Conservation (phyloP, 2,888 invertebrate genomes). For the Pyralis farinalis region DNA sequence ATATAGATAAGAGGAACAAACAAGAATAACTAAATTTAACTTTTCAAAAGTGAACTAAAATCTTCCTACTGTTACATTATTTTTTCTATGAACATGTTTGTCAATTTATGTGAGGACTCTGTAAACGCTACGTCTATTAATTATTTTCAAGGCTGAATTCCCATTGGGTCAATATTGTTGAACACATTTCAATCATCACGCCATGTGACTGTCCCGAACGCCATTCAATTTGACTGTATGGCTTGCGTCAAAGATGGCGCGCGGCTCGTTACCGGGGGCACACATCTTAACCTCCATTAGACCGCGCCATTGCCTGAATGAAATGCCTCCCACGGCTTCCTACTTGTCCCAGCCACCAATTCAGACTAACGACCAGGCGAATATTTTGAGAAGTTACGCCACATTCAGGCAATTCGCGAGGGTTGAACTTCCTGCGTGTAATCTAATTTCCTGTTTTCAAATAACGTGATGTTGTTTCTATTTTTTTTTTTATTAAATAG, state of each 20-base stretch:
- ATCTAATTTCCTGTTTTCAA: not conserved
- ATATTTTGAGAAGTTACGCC: constrained; percentile 32
- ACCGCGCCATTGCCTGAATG: constrained; percentile 55
- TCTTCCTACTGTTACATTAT: no score
- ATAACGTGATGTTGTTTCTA: no score
- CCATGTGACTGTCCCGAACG: constrained; percentile 18
- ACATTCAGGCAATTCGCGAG: constrained; percentile 37
- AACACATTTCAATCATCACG: constrained; percentile 2
- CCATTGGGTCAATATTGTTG: not conserved
- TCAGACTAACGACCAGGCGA: constrained; percentile 47
- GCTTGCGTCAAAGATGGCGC: constrained; percentile 58
- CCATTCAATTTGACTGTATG: constrained; percentile 54
- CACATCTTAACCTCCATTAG: constrained; percentile 76
- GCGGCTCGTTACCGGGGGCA: constrained; percentile 62
- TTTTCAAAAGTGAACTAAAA: no score
- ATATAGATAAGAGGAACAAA: no score
- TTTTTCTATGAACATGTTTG: no score
- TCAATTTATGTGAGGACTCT: no score
- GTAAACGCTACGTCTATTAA: not conserved
- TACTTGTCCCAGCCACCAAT: constrained; percentile 50
- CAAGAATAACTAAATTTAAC: no score
- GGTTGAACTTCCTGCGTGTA: constrained; percentile 29
- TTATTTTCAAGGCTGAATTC: not conserved
- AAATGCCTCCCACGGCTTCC: constrained; percentile 67
- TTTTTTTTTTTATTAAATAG: no score